A percentile compares a stretch with the other conserved stretches of the same genome.
Conservation (phyloP, 2,888 invertebrate species). For the Rhimphoctona megacephalus region DNA sequence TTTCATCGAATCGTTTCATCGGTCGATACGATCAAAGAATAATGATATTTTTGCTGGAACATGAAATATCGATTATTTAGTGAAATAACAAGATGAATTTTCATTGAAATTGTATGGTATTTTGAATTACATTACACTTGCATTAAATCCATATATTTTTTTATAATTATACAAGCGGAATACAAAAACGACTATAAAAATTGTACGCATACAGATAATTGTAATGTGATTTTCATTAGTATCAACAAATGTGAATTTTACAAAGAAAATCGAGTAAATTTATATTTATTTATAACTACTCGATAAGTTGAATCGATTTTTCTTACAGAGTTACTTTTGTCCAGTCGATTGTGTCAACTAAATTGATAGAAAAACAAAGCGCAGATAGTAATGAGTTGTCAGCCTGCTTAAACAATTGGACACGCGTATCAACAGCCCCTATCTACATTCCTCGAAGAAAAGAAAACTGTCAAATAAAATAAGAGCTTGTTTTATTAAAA, state of each 20-base stretch:
- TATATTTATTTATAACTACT: background rate
- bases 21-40: slow-evolving; percentile 27
- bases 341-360: background rate
- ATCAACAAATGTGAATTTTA: background rate
- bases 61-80: slow-evolving; percentile 10
- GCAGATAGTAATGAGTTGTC: background rate
- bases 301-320: background rate
- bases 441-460: background rate
- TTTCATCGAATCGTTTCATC: slow-evolving; percentile 11
- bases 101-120: background rate
- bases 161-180: background rate
- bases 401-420: background rate
- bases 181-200: too few relatives aligned
- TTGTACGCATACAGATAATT: background rate
- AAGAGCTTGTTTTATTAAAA: background rate
- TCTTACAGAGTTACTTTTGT: background rate
- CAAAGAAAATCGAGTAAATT: background rate
- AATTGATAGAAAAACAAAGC: background rate
- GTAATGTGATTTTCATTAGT: background rate
- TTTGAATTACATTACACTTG: background rate
- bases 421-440: background rate
- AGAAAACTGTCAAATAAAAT: background rate
- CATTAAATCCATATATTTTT: too few relatives aligned
- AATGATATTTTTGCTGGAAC: slow-evolving; percentile 2
- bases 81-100: background rate